Conservation (phyloP, 1,140 invertebrate species). For the Drosophila sucinea region DNA sequence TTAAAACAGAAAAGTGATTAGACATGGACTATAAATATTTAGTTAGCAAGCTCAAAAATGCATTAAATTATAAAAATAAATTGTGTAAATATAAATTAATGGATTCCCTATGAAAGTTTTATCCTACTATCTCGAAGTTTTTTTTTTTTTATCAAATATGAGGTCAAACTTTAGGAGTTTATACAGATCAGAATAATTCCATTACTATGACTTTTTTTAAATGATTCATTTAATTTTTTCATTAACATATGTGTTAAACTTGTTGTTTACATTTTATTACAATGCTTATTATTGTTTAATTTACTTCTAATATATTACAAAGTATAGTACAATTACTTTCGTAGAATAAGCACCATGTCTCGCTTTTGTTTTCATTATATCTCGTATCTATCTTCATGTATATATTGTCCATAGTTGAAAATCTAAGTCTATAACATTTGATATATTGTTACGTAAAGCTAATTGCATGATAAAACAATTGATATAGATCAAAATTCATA, state of each 20-base stretch:
- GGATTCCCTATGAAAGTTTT: too few relatives aligned
- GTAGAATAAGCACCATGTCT: conserved; percentile 53
- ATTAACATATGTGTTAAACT: not conserved
- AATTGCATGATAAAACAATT: conserved; percentile 39
- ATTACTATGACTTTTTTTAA: too few relatives aligned
- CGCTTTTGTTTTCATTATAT: conserved; percentile 12
- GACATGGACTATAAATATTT: conserved; percentile 14
- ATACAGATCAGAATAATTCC: too few relatives aligned
- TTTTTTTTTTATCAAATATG: too few relatives aligned
- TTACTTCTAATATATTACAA: conserved; percentile 32
- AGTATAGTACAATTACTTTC: conserved; percentile 38
- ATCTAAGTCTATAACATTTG: conserved; percentile 24
- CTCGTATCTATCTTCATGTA: not conserved
- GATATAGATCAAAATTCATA: conserved; percentile 30
- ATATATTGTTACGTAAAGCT: conserved; percentile 41
- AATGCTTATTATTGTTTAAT: conserved; percentile 30
- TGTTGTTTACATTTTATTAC: conserved; percentile 25
- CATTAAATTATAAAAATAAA: conserved; percentile 7
- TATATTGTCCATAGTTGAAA: conserved; percentile 50
- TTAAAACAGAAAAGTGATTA: not conserved
- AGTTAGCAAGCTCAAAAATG: conserved; percentile 13
- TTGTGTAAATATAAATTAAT: conserved; percentile 28
- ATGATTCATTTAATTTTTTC: not conserved
- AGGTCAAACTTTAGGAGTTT: too few relatives aligned
- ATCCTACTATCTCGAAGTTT: too few relatives aligned